phyloP scores from a whole-genome alignment of 2,113 vertebrate genomes.

The Centrocercus urophasianus region DNA sequence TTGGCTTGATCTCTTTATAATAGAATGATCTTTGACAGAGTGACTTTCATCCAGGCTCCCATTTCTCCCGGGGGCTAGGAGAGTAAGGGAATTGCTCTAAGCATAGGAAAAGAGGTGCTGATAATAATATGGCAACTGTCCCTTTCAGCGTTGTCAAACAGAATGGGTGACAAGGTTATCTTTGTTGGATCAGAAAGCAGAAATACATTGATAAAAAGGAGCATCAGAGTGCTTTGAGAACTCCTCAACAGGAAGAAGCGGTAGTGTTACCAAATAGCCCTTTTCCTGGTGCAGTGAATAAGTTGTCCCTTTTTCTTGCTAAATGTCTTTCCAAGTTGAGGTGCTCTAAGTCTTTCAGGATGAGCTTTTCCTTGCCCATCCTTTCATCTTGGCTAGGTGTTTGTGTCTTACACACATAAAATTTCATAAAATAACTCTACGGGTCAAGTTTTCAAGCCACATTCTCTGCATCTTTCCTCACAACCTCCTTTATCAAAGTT shows the following conservation, averaged over 20 bases:
- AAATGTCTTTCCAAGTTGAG: background rate
- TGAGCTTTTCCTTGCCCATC: background rate
- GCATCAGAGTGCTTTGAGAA: background rate
- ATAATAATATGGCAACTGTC: background rate
- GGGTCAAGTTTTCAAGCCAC: background rate
- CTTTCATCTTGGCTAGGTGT: background rate
- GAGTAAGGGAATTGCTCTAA: background rate
- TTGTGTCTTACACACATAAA: background rate
- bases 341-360: background rate
- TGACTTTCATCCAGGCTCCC: background rate
- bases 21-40: background rate
- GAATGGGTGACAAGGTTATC: background rate
- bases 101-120: background rate
- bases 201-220: background rate
- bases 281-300: background rate
- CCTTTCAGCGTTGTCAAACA: background rate
- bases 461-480: background rate
- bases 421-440: background rate
- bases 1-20: background rate
- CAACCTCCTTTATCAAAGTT: background rate
- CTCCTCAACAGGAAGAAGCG: background rate
- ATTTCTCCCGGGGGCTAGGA: background rate
- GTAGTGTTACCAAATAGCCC: background rate
- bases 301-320: background rate
- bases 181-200: slow-evolving; percentile 5